Conservation (phyloP, 2,797 vertebrate species). For the Thalassophryne amazonica region DNA sequence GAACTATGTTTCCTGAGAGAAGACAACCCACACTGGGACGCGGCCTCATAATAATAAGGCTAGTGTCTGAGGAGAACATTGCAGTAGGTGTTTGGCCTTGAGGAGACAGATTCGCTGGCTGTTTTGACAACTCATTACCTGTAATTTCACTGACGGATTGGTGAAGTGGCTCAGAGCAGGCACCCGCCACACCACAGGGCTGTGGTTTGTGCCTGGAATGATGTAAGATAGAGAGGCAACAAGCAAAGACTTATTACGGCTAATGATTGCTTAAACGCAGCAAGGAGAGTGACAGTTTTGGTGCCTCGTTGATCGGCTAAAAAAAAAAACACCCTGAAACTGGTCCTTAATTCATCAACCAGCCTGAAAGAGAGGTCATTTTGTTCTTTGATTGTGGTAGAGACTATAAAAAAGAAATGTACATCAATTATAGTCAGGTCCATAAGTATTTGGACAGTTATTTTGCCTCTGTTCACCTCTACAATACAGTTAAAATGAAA, state of each 20-base stretch:
- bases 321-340: too few species aligned
- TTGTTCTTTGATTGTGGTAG: background rate
- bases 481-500: too few species aligned
- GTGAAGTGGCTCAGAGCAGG: conserved; percentile 62
- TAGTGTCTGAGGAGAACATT: conserved; percentile 49
- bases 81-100: conserved; percentile 55
- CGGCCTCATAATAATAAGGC: conserved; percentile 45
- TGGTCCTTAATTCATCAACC: conserved; percentile 30
- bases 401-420: background rate
- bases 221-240: conserved; percentile 67
- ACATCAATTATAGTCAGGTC: background rate
- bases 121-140: conserved; percentile 83
- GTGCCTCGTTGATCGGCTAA: conserved; percentile 49
- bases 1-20: conserved; percentile 6
- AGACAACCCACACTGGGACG: conserved; percentile 1
- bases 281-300: conserved; percentile 65
- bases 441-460: too few species aligned
- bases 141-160: conserved; percentile 80
- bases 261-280: conserved; percentile 72
- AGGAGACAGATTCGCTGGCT: conserved; percentile 65
- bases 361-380: background rate
- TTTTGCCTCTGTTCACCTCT: too few species aligned
- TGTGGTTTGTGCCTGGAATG: conserved; percentile 60
- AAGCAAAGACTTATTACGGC: conserved; percentile 67
- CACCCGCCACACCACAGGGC: conserved; percentile 53